Percentiles rank a stretch among this genome's conserved stretches.
Evolutionary conservation across 2,113 vertebrate genomes (phyloP).

Genomic region (Donacobius atricapilla): DNA sequence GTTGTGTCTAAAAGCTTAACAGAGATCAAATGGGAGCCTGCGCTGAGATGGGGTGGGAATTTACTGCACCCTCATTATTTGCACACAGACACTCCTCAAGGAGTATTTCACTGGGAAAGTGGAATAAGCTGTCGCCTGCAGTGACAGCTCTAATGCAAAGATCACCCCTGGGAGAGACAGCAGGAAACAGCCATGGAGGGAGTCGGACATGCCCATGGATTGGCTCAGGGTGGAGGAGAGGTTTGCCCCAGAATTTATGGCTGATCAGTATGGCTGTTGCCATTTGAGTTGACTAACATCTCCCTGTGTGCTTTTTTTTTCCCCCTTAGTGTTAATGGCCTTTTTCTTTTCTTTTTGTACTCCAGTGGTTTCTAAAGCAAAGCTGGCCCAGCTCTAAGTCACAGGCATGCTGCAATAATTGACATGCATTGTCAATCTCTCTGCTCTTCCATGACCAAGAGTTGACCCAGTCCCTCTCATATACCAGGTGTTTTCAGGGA

Average conservation of each 20-base stretch:
- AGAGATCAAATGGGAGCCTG: neutral
- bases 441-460: neutral
- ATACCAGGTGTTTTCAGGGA: neutral
- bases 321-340: neutral
- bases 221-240: neutral
- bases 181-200: neutral
- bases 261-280: neutral
- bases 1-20: neutral
- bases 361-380: neutral
- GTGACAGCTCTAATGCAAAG: neutral
- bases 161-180: neutral
- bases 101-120: constrained; percentile 20
- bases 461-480: neutral
- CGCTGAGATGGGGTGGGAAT: neutral
- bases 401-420: neutral
- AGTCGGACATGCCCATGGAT: rapidly evolving
- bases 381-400: neutral
- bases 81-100: neutral
- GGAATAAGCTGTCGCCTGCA: neutral
- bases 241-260: neutral
- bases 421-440: neutral
- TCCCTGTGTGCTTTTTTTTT: neutral
- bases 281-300: neutral
- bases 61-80: neutral
- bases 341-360: neutral